A percentile compares a stretch with the other conserved stretches of the same genome.
Conservation (phyloP, 2,797 vertebrate species). For the Lerista edwardsae region DNA sequence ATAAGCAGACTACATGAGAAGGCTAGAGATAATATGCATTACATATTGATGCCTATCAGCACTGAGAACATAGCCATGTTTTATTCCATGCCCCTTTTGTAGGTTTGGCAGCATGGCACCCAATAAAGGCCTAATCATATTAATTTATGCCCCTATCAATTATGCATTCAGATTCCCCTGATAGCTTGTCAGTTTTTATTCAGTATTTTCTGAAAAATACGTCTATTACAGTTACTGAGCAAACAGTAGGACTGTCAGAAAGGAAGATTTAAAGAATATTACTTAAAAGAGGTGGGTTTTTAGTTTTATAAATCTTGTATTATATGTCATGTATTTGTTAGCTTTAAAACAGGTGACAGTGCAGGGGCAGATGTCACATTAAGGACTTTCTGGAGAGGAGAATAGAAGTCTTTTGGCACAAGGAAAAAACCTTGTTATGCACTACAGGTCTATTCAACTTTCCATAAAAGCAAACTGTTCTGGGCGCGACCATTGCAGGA, state of each 20-base stretch:
- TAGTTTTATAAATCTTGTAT: slow-evolving; percentile 85
- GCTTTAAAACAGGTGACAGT: slow-evolving; percentile 76
- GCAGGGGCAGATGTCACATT: slow-evolving; percentile 77
- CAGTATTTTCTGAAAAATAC: slow-evolving; percentile 86
- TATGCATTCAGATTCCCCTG: slow-evolving; percentile 91
- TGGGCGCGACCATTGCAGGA: slow-evolving; percentile 29
- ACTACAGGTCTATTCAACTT: slow-evolving; percentile 59
- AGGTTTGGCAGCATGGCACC: slow-evolving; percentile 83
- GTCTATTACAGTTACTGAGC: slow-evolving; percentile 83
- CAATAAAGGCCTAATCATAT: slow-evolving; percentile 88
- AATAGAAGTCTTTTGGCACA: slow-evolving; percentile 61
- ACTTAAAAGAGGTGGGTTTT: slow-evolving; percentile 84
- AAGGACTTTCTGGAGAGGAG: slow-evolving; percentile 78
- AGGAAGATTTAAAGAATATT: slow-evolving; percentile 85
- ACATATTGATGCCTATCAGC: slow-evolving; percentile 88
- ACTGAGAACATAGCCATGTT: slow-evolving; percentile 81
- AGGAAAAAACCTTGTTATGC: slow-evolving; percentile 45
- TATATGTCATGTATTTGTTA: slow-evolving; percentile 79
- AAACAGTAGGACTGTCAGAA: slow-evolving; percentile 82
- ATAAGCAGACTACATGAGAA: slow-evolving; percentile 80
- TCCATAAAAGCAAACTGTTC: slow-evolving; percentile 57
- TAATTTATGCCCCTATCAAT: slow-evolving; percentile 94
- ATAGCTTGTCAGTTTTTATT: slow-evolving; percentile 92
- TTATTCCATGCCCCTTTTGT: slow-evolving; percentile 83
- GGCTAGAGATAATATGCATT: slow-evolving; percentile 83